Base-by-base conservation (phyloP, 2,113 vertebrate species). In the Salvelinus sp. region DNA sequence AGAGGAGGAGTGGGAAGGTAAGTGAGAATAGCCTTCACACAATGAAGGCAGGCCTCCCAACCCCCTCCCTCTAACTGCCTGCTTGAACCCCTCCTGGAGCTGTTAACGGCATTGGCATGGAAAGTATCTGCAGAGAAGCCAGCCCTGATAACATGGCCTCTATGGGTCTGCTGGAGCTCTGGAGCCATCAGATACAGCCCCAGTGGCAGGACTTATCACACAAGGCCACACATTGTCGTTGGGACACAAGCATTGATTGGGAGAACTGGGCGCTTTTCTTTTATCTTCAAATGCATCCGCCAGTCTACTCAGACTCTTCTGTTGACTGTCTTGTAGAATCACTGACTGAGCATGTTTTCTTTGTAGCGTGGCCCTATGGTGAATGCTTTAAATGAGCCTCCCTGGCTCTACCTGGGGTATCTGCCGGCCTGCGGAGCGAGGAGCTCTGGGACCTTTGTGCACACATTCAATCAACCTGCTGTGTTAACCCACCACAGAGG, bases 51-150 rank as follows among this genome's bases (percentile, higher is more conserved):
- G 50, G 50, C 79, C 14, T 68, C 58, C 71, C 76, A 70, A 60
- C 79, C 78, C 73, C 79, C 76, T 69, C 70, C 70, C 72, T 64
- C 70, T 74, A 79, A 75, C 58, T 62, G 58, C 65, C 28, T 18
- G 5, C 66, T 7, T 33, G 14, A 18, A 18, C 16, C 27, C 64
- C 72, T 80, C 50, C 70, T 74, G 77, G 62, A 89, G 88, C 88
- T 88, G 88, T 91, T 90, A 90, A 90, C 82, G 75, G 83, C 87
- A 79, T 79, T 67, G 81, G 74, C 81, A 76, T 89, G 87, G 83
- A 88, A 85, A 87, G 80, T 76, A 84, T 90, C 85, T 86, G 82
- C 80, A 62, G 58, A 22, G 58, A 62, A 16, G n/a, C 58, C 20
- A 62, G 18, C 58, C 6, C 58, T 23, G 58, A 62, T 62, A 62